Base-by-base conservation (phyloP, 2,113 vertebrate genomes). In the Dasyurus viverrinus region DNA sequence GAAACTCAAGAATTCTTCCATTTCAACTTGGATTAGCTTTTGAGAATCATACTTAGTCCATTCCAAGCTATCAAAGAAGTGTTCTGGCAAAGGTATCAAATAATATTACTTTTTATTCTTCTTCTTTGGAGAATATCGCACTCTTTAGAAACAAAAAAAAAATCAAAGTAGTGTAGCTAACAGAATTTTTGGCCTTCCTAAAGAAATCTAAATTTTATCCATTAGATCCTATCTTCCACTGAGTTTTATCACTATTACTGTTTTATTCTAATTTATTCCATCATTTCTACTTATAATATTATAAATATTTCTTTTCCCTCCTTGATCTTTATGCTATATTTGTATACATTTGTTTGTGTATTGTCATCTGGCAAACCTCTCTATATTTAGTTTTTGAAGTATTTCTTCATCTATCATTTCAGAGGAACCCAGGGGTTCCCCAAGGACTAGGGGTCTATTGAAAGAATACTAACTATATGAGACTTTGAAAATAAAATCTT, bases 401-500 rank as follows among this genome's bases (percentile, higher is more conserved):
- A 0, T 50, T 89, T 94, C 47, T 42, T 91, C 48, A 47, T 52
- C 53, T 0, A 27, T 95, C 16, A 55, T 36, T 30, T 91, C 93
- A 84, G 68, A 84, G 7, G 19, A 84, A 84, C 19, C 19, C 68
- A 84, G 68, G n/a, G 16, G 8, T 23, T 84, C n/a, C 68, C 68
- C 68, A 84, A 76, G 19, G 68, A 16, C n/a, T 42, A 42, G 68
- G 68, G n/a, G 42, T 84, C 68, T 84, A 6, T 6, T 19, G 30
- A 92, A 92, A 54, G 54, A 89, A 52, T 53, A 91, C 12, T 90
- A 96, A 95, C 0, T 54, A 8, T 48, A 42, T 91, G 26, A 90
- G 26, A 22, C 57, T 90, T 60, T 93, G 93, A 90, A 8, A 93
- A 93, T 89, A 91, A 93, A 54, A 92, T 93, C 46, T 9, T 94